Percentiles rank a stretch among this genome's conserved stretches.
phyloP scores from a whole-genome alignment of 2,888 invertebrate species.

The Rutpela maculata region DNA sequence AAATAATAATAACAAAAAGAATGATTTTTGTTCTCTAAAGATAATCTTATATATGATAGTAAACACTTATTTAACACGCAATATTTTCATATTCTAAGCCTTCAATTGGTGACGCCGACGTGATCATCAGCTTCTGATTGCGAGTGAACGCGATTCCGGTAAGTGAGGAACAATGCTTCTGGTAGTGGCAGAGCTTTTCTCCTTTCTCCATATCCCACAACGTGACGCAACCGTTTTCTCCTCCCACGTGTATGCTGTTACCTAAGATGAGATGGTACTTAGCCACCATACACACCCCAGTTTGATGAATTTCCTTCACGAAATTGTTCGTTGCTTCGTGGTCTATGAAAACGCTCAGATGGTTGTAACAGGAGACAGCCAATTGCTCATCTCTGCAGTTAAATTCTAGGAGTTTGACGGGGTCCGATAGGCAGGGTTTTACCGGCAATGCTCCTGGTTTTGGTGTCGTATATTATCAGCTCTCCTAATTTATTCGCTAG shows the following conservation, averaged over 20 bases:
- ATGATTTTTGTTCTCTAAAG: too few relatives aligned
- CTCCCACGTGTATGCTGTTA: slow-evolving; percentile 62
- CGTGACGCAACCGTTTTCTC: slow-evolving; percentile 61
- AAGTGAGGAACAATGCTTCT: slow-evolving; percentile 59
- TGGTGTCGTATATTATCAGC: slow-evolving; percentile 68
- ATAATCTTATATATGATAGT: too few relatives aligned
- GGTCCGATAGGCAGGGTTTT: slow-evolving; percentile 56
- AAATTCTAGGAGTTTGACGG: slow-evolving; percentile 63
- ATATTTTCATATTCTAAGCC: too few relatives aligned
- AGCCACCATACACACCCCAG: slow-evolving; percentile 47
- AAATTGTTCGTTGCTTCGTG: slow-evolving; percentile 46
- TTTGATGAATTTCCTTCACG: slow-evolving; percentile 51
- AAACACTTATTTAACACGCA: too few relatives aligned
- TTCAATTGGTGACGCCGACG: too few relatives aligned
- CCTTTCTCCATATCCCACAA: slow-evolving; percentile 61
- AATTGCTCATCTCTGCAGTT: slow-evolving; percentile 63
- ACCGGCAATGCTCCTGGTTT: slow-evolving; percentile 62
- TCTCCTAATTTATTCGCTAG: slow-evolving; percentile 66
- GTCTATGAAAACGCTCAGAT: slow-evolving; percentile 51
- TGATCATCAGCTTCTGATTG: slow-evolving; percentile 62
- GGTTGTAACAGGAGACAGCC: slow-evolving; percentile 57
- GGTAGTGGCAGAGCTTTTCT: slow-evolving; percentile 56
- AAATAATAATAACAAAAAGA: too few relatives aligned
- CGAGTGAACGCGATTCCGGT: slow-evolving; percentile 62
- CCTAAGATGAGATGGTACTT: slow-evolving; percentile 62